phyloP scores from a whole-genome alignment of 2,888 invertebrate species.

The Chrysina gloriosa region DNA sequence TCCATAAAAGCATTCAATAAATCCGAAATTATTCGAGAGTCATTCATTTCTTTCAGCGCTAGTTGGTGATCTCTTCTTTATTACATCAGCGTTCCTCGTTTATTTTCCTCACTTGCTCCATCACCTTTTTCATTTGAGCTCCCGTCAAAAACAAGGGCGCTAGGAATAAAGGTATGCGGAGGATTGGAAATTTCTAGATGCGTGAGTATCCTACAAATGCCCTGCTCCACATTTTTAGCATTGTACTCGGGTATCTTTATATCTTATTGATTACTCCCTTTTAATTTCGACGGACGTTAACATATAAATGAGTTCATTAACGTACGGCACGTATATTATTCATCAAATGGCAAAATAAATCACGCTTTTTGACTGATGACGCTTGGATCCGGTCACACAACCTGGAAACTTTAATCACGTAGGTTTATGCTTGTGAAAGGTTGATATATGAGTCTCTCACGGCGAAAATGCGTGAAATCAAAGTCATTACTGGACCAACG shows the following conservation, averaged over 20 bases:
- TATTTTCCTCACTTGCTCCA: conserved; percentile 17
- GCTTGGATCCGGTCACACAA: conserved; percentile 19
- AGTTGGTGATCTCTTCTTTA: conserved; percentile 33
- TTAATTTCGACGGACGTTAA: conserved; percentile 44
- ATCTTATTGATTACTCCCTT: conserved; percentile 38
- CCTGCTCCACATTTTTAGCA: conserved; percentile 3
- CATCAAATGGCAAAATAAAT: conserved; percentile 33
- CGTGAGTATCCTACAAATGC: background rate
- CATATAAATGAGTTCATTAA: conserved; percentile 51
- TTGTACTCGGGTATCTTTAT: conserved; percentile 31
- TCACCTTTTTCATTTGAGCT: conserved; percentile 1
- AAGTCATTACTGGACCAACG: background rate
- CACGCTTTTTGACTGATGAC: conserved; percentile 29
- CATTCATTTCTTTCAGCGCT: conserved; percentile 28
- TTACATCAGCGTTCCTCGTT: conserved; percentile 22
- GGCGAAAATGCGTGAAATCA: conserved; percentile 1
- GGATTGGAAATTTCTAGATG: background rate
- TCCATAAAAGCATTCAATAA: conserved; percentile 37
- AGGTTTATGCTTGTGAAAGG: conserved; percentile 13
- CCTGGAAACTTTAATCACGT: conserved; percentile 28
- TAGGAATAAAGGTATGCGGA: background rate
- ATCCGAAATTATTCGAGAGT: conserved; percentile 27
- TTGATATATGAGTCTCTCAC: conserved; percentile 20
- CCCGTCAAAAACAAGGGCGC: conserved; percentile 1
- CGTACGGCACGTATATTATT: conserved; percentile 34